Conservation (phyloP, 2,113 vertebrate genomes). For the Carassius auratus region DNA sequence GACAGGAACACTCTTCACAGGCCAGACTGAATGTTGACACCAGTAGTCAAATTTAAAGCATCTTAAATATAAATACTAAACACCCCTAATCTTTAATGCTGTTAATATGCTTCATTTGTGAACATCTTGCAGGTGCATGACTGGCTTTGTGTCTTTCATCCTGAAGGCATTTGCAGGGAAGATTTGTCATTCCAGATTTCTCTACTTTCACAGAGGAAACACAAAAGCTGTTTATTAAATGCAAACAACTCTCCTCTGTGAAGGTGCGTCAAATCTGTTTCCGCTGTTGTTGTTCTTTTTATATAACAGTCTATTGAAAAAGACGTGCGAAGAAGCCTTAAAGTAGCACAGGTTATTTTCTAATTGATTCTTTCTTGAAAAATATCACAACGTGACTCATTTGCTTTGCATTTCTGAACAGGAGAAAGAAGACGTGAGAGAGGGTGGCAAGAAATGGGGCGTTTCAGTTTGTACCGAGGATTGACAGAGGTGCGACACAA, state of each 20-base stretch:
- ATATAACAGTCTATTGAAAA: neutral
- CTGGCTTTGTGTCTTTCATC: slow-evolving; percentile 71
- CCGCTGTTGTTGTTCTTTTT: neutral
- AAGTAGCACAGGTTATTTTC: slow-evolving; percentile 5
- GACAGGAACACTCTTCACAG: slow-evolving; percentile 71
- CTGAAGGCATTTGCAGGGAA: slow-evolving; percentile 72
- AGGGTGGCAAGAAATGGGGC: slow-evolving; percentile 65
- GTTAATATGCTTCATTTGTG: slow-evolving; percentile 13
- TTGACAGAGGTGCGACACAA: slow-evolving; percentile 67
- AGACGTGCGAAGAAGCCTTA: neutral
- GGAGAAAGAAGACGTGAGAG: slow-evolving; percentile 55
- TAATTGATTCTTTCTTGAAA: slow-evolving; percentile 16
- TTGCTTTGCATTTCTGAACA: slow-evolving; percentile 33
- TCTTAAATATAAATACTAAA: neutral
- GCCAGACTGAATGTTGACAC: slow-evolving; percentile 36
- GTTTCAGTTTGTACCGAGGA: slow-evolving; percentile 73
- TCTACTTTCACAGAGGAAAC: slow-evolving; percentile 70
- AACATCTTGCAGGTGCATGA: slow-evolving; percentile 63
- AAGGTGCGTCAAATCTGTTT: slow-evolving; percentile 60
- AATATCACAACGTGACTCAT: slow-evolving; percentile 25
- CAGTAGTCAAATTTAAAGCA: neutral
- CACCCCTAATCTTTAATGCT: neutral
- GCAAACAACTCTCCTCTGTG: slow-evolving; percentile 68
- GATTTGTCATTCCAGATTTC: slow-evolving; percentile 74
- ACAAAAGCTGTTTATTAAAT: slow-evolving; percentile 72